Evolutionary conservation across 2,797 vertebrate species (phyloP).

Genomic region (Numenius phaeopus): DNA sequence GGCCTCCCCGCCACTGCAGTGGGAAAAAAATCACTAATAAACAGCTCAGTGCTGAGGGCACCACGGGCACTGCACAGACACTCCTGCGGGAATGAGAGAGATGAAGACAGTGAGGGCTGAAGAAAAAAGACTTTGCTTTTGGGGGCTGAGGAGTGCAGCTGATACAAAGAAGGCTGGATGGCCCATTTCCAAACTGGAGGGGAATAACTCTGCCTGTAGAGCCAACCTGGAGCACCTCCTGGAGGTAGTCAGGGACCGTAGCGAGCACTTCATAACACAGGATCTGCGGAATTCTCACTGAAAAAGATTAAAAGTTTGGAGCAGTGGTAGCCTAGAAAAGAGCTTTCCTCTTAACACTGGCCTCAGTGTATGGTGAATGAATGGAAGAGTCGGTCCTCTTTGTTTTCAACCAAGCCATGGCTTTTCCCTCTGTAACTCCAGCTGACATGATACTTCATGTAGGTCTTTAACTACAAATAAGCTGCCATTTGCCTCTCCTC

Average conservation of each 20-base stretch:
- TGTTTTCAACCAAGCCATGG: neutral
- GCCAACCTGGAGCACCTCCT: neutral
- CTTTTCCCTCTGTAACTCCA: neutral
- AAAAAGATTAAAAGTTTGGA: neutral
- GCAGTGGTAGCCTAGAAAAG: neutral
- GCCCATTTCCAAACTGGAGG: neutral
- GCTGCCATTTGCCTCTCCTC: neutral
- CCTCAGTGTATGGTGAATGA: neutral
- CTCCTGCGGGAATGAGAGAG: fast-evolving
- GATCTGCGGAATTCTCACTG: neutral
- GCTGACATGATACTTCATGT: neutral
- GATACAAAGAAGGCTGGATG: neutral
- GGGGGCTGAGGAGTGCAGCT: neutral
- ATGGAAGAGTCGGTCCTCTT: neutral
- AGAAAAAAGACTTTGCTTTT: neutral
- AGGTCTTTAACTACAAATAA: neutral
- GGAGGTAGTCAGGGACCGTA: neutral
- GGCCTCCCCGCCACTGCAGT: neutral
- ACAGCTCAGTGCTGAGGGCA: neutral
- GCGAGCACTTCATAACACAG: neutral
- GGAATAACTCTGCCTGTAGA: neutral
- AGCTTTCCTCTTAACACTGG: neutral
- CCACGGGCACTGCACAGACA: neutral
- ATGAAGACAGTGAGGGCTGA: neutral
- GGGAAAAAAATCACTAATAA: neutral